These are phyloP conservation scores for Caradrina clavipalpis DNA, from an alignment of 2,888 invertebrate species.

Conservation along the genomic window DNA sequence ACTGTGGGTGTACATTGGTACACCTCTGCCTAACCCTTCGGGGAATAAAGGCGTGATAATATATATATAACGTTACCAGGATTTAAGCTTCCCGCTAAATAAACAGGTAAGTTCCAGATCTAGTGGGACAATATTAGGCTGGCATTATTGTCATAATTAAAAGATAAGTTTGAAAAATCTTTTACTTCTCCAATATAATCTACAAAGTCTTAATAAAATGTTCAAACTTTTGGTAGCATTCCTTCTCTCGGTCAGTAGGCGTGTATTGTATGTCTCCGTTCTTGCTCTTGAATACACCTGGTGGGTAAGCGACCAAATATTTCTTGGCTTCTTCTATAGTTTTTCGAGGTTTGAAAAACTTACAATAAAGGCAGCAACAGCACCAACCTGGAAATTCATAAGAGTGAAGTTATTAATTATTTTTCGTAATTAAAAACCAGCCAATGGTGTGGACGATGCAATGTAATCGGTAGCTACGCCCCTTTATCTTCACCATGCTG, in stretches of 20 bases:
- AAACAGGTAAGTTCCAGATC: no score
- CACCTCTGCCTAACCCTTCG: no score
- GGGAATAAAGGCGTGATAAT: no score
- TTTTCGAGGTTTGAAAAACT: conserved; percentile 89
- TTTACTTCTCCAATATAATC: conserved; percentile 20
- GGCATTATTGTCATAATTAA: no score
- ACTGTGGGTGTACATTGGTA: no score
- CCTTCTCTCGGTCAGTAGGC: conserved; percentile 90
- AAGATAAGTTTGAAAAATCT: no score
- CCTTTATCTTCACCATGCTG: no score
- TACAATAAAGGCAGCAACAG: conserved; percentile 91
- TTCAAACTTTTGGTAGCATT: conserved; percentile 90
- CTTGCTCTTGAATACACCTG: conserved; percentile 85
- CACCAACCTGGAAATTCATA: conserved; percentile 90
- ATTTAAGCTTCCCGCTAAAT: no score
- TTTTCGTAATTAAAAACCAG: background rate
- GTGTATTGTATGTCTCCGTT: conserved; percentile 84
- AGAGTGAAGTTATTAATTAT: background rate
- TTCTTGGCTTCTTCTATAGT: conserved; percentile 90
- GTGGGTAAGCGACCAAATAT: conserved; percentile 90
- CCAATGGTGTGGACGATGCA: background rate
- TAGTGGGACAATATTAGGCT: no score
- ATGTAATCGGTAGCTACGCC: background rate
- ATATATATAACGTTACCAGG: no score
- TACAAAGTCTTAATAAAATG: conserved; percentile 89